Base-by-base conservation (phyloP, 2,888 invertebrate genomes). In the Latheticus oryzae region DNA sequence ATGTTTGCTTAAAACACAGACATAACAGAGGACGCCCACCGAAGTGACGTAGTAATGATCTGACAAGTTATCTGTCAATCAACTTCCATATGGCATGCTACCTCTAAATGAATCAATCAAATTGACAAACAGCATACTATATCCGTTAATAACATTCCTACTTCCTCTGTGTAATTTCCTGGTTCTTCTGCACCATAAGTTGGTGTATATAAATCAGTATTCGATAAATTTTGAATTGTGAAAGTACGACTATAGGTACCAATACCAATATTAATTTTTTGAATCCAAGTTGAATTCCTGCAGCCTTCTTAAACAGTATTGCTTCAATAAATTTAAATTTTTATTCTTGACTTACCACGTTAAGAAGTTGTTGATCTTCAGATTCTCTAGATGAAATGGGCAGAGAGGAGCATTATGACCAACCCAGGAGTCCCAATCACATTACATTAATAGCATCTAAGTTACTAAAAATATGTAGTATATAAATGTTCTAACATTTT, bases 211-310 rank as follows among this genome's bases (percentile, higher is more conserved):
- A 88, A 75, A 1, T 74, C 76, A 13, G 82, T 79, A 0, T 77
- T 66, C 0, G 61, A 70, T 4, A 79, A 64, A 61, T 83, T 72
- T 0, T 76, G 70, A 7, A 92, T 74, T 0, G 82, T 85, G 64
- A 87, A 93, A 0, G 86, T 81, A 45, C 86, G 82, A 0, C 90
- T 92, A 62, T 90, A 92, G 3, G 86, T 80, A 0, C 87, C 87
- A 17, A 91, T 75, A 0, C 93, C 92, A 0, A 92, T 61, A 0
- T 87, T 78, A 0, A 93, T 65, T 72, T 92, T 92, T 1, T 76
- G 73, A 1, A 85, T 61, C 84, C 85, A 86, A 23, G 79, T 24
- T 77, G 66, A 2, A 84, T 75, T 2, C 79, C 75, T 24, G 74
- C 77, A 51, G 82, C 72, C 81, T 81, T 8, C n/a, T n/a, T n/a